Evolutionary conservation across 2,888 invertebrate species (phyloP).

Genomic region (Macrosoma leucophasiata): DNA sequence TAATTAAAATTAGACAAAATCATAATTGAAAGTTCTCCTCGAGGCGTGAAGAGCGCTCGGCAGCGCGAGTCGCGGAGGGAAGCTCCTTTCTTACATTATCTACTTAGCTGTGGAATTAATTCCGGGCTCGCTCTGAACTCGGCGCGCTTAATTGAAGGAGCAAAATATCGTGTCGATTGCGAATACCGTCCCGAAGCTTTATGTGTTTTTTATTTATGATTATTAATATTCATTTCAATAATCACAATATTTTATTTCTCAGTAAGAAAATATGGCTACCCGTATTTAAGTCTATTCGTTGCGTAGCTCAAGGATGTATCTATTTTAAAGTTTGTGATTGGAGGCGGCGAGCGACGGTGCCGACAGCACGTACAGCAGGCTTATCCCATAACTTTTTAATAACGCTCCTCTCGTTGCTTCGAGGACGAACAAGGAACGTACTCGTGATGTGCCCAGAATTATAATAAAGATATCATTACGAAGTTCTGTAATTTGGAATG

Average conservation of each 20-base stretch:
- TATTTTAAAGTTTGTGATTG: conserved; percentile 68
- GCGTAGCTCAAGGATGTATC: conserved; percentile 8
- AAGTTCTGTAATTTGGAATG: too few relatives aligned
- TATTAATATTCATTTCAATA: too few relatives aligned
- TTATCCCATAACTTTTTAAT: conserved; percentile 73
- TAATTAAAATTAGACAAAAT: conserved; percentile 77
- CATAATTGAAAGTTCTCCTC: conserved; percentile 75
- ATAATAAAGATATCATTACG: too few relatives aligned
- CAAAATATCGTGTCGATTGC: conserved; percentile 53
- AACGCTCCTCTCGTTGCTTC: conserved; percentile 62
- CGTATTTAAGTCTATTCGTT: too few relatives aligned
- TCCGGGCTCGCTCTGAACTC: conserved; percentile 50
- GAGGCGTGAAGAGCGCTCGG: conserved; percentile 74
- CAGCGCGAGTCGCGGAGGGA: conserved; percentile 46
- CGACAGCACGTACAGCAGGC: conserved; percentile 50
- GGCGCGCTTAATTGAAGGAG: conserved; percentile 58
- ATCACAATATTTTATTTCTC: too few relatives aligned
- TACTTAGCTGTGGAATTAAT: conserved; percentile 71
- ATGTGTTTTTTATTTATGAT: too few relatives aligned
- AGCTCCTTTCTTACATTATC: conserved; percentile 66
- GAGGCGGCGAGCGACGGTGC: conserved; percentile 36
- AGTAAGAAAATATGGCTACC: too few relatives aligned
- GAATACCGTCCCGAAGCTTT: too few relatives aligned
- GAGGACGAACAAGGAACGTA: conserved; percentile 54
- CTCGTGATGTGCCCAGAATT: conserved; percentile 51